Conservation (phyloP, 1,140 invertebrate species). For the Vanessa atalanta region DNA sequence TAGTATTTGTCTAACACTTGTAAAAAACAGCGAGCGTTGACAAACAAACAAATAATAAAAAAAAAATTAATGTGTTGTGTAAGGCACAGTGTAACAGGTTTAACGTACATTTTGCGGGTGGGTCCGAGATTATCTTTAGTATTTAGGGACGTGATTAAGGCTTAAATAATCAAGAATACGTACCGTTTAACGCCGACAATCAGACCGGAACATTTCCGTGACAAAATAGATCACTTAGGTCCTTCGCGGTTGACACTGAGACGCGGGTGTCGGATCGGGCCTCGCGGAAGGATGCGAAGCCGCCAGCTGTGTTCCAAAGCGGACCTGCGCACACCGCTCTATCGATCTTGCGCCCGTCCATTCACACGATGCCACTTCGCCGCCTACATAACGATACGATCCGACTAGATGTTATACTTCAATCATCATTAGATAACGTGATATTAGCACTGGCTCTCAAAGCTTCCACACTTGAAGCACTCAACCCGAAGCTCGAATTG, state of each 20-base stretch:
- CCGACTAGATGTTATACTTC: constrained; percentile 64
- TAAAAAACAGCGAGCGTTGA: constrained; percentile 49
- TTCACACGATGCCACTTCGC: constrained; percentile 67
- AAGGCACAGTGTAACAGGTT: constrained; percentile 58
- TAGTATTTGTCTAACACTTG: constrained; percentile 8
- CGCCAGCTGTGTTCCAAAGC: constrained; percentile 57
- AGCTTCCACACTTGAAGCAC: constrained; percentile 56
- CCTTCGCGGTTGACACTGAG: constrained; percentile 56
- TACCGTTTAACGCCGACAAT: constrained; percentile 69
- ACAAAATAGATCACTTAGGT: constrained; percentile 55
- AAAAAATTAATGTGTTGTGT: constrained; percentile 48
- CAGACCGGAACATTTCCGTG: constrained; percentile 60
- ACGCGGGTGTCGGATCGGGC: constrained; percentile 47
- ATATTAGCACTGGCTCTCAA: constrained; percentile 61
- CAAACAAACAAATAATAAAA: constrained; percentile 52
- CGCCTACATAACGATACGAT: constrained; percentile 70
- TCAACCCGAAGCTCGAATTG: constrained; percentile 49
- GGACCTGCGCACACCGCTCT: constrained; percentile 73
- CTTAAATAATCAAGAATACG: constrained; percentile 41
- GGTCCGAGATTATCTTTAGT: neutral
- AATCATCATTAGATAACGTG: constrained; percentile 76
- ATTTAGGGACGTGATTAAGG: neutral
- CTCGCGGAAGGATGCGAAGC: constrained; percentile 55
- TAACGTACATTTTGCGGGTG: constrained; percentile 33
- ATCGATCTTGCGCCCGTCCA: constrained; percentile 70